A percentile compares a stretch with the other conserved stretches of the same genome.
Conservation (phyloP, 2,113 vertebrate species). For the Sorex fumeus region DNA sequence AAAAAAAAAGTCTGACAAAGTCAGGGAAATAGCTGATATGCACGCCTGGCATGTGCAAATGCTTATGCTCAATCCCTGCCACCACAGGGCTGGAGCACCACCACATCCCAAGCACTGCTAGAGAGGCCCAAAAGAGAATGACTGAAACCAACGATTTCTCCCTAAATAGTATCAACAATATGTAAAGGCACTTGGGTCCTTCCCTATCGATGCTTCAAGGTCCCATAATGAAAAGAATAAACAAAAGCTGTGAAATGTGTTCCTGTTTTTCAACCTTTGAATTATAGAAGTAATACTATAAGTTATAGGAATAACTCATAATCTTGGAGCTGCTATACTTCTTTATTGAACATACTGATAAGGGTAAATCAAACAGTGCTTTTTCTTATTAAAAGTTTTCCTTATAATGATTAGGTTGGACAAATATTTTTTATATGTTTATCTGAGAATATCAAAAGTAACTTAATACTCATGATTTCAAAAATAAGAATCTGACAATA, state of each 20-base stretch:
- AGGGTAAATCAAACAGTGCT: background rate
- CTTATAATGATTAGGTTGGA: too few relatives aligned
- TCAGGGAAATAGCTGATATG: too few relatives aligned
- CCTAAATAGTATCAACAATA: background rate
- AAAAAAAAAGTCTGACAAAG: too few relatives aligned
- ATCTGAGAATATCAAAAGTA: too few relatives aligned
- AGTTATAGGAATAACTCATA: background rate
- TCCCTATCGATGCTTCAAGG: background rate
- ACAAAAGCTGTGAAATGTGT: background rate
- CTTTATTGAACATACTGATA: constrained; percentile 6
- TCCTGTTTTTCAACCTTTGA: background rate
- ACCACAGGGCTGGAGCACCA: too few relatives aligned
- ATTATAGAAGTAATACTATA: background rate
- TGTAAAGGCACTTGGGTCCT: background rate
- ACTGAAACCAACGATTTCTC: background rate
- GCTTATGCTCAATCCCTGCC: too few relatives aligned
- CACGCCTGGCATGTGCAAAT: too few relatives aligned
- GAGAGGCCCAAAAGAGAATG: background rate
- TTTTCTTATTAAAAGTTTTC: too few relatives aligned
- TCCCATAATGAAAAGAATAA: background rate
- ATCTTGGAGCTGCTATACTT: background rate
- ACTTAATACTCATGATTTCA: too few relatives aligned
- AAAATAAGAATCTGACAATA: too few relatives aligned
- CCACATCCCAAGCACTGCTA: too few relatives aligned
- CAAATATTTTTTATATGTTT: too few relatives aligned